Percentiles rank a stretch among this genome's conserved stretches.
These are phyloP conservation scores for Cetonia aurata DNA, from an alignment of 2,888 invertebrate species.

Conservation along the genomic window DNA sequence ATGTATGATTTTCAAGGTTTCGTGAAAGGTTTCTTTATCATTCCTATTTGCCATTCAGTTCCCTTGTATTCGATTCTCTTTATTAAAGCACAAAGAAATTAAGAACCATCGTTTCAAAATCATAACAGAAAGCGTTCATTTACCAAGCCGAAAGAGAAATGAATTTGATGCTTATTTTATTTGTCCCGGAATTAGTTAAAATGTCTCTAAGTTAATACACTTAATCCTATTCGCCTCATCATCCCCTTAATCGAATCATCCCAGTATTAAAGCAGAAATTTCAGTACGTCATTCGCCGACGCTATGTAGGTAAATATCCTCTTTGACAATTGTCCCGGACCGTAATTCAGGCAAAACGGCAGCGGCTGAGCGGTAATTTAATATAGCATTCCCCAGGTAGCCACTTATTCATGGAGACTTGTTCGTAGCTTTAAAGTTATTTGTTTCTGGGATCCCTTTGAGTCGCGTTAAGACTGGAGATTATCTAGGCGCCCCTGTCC, in stretches of 20 bases:
- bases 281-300: conserved; percentile 13
- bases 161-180: no score
- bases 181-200: no score
- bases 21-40: no score
- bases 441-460: conserved; percentile 47
- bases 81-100: no score
- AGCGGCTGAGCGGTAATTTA: conserved; percentile 40
- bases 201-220: no score
- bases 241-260: conserved; percentile 22
- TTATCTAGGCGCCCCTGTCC: conserved; percentile 47
- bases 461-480: conserved; percentile 50
- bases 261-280: conserved; percentile 32
- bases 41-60: no score
- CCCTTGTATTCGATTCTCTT: no score
- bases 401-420: conserved; percentile 38
- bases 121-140: no score
- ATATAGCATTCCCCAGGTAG: conserved; percentile 40
- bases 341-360: conserved; percentile 38
- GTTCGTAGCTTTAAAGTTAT: conserved; percentile 45
- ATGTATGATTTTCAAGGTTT: no score
- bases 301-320: conserved; percentile 22
- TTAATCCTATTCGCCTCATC: no score
- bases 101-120: no score
- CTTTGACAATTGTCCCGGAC: conserved; percentile 35
- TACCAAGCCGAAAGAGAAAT: no score